phyloP scores from a whole-genome alignment of 2,888 invertebrate genomes.

The Carcina quercana region DNA sequence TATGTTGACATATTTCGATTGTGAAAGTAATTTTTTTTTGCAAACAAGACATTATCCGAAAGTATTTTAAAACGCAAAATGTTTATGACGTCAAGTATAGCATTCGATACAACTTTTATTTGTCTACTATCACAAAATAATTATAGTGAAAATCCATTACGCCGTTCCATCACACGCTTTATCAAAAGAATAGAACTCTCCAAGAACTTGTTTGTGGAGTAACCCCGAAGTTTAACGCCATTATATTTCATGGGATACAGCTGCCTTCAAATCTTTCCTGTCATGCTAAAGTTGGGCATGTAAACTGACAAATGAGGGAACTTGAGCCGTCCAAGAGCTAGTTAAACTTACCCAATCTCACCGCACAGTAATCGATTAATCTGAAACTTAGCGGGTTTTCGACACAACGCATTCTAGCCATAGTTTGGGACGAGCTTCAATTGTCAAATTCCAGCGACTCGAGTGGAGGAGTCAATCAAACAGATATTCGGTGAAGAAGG shows the following conservation, averaged over 20 bases:
- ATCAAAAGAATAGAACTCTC: no score
- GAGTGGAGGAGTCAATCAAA: conserved; percentile 29
- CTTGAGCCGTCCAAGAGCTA: conserved; percentile 37
- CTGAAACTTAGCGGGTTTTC: conserved; percentile 43
- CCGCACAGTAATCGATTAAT: conserved; percentile 55
- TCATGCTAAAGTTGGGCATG: conserved; percentile 31
- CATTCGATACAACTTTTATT: no score
- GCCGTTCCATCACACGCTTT: no score
- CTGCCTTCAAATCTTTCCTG: conserved; percentile 31
- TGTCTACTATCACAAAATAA: no score
- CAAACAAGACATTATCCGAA: no score
- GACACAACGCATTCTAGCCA: conserved; percentile 35
- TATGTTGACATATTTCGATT: no score
- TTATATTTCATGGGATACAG: conserved; percentile 16
- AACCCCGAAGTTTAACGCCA: no score
- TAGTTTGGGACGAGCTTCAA: conserved; percentile 30
- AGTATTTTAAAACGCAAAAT: no score
- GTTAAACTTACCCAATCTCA: conserved; percentile 51
- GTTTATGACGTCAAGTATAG: no score
- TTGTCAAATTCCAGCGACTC: conserved; percentile 24
- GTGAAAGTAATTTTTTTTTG: no score
- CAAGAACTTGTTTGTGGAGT: no score
- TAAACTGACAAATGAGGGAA: conserved; percentile 47
- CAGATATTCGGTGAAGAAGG: conserved; percentile 22
- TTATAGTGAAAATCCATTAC: no score